phyloP scores from a whole-genome alignment of 2,888 invertebrate species.

The Chrysotoxum bicinctum region DNA sequence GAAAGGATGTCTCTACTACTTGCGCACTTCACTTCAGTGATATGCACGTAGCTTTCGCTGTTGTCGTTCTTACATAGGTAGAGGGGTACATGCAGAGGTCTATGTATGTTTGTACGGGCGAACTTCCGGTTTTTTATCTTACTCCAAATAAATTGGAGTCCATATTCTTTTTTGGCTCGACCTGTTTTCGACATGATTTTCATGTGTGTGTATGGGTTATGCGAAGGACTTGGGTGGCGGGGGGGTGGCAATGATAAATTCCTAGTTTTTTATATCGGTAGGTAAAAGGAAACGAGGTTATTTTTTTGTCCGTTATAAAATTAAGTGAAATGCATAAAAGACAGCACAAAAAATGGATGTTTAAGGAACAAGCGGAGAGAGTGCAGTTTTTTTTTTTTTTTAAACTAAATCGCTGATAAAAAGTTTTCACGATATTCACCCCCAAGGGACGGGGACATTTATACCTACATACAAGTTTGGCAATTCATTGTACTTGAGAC shows the following conservation, averaged over 20 bases:
- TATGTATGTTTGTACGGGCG: conserved; percentile 8
- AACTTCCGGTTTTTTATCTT: conserved; percentile 70
- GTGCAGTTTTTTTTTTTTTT: conserved; percentile 38
- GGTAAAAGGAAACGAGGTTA: conserved; percentile 33
- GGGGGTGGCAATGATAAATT: conserved; percentile 20
- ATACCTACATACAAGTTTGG: conserved; percentile 27
- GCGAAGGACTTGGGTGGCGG: neutral
- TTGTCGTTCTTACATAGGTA: conserved; percentile 3
- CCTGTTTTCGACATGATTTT: conserved; percentile 41
- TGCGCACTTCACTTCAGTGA: conserved; percentile 59
- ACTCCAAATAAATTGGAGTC: conserved; percentile 60
- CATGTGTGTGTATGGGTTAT: conserved; percentile 14
- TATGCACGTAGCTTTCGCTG: conserved; percentile 59
- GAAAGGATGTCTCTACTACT: conserved; percentile 30
- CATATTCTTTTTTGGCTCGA: conserved; percentile 32
- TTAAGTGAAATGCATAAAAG: conserved; percentile 64
- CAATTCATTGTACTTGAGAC: conserved; percentile 51
- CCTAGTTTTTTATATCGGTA: neutral
- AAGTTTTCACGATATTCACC: conserved; percentile 54
- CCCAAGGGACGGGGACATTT: conserved; percentile 17
- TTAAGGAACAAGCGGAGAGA: conserved; percentile 47
- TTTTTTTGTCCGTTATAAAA: conserved; percentile 39
- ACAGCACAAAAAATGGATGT: conserved; percentile 6
- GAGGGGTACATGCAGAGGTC: neutral
- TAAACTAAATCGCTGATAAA: conserved; percentile 65